Base-by-base conservation (phyloP, 2,113 vertebrate genomes). In the Rousettus leschenaultii region DNA sequence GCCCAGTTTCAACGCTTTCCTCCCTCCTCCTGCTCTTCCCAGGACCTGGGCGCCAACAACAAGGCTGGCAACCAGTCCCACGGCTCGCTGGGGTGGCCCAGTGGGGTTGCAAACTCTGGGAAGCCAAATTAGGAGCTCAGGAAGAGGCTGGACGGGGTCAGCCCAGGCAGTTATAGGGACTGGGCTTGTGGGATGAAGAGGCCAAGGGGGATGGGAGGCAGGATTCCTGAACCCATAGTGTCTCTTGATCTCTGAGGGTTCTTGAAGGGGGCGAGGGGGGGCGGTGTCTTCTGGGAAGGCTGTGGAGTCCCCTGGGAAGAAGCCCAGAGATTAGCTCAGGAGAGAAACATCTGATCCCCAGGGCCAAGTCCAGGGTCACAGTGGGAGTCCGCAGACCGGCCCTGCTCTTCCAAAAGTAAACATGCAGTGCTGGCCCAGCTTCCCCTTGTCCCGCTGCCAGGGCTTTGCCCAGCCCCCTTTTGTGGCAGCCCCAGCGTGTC, bases 291-390 rank as follows among this genome's bases (percentile, higher is more conserved):
- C 96, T 96, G 95, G 93, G 91, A 95, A 96, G 82, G 9, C 86
- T 26, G 21, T 2, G 45, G 91, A 91, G 89, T 93, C 92, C 97
- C 95, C 61, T 91, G 96, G 96, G 97, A 94, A 2, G 22, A 28
- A 71, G 89, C 84, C 96, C 96, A 82, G 89, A 28, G 75, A 63
- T 95, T 89, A 96, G 86, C 95, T 97, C 97, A 95, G 92, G 70
- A 57, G 33, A 91, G 78, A 97, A 97, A 75, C 75, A 97, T 96
- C 90, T 86, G 63, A 68, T 16, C 38, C 26, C 28, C 21, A 45
- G 53, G 19, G 79, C 77, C 61, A 19, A 61, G 51, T 30, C 77
- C 65, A 40, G 91, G 94, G 95, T 97, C 94, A 79, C 92, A 22
- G 87, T 18, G 89, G 88, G 86, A 93, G 83, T 89, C 71, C 1